These are phyloP conservation scores for Platichthys flesus DNA, from an alignment of 2,113 vertebrate genomes.

Conservation along the genomic window DNA sequence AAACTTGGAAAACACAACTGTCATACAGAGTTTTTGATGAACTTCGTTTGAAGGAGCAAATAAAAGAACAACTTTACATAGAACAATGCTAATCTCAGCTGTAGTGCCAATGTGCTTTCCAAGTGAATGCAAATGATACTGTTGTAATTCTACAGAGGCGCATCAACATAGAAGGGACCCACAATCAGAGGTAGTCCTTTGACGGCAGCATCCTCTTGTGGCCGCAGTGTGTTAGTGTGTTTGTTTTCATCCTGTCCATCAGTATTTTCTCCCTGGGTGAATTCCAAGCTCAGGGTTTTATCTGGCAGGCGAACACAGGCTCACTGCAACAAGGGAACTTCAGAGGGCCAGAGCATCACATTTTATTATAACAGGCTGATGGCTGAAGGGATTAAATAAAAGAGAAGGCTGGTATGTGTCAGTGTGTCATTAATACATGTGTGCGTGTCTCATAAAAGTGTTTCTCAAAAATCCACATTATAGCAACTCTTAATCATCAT, in stretches of 20 bases:
- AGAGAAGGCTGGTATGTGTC: not conserved
- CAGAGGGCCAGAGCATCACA: conserved; percentile 59
- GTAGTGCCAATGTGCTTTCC: no score
- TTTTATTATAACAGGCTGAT: conserved; percentile 34
- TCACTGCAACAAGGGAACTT: conserved; percentile 60
- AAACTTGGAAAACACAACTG: not conserved
- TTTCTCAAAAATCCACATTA: not conserved
- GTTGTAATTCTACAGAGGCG: not conserved
- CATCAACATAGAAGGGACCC: conserved; percentile 39
- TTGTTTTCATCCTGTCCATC: conserved; percentile 69
- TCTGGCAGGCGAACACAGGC: conserved; percentile 65
- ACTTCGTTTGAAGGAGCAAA: conserved; percentile 2
- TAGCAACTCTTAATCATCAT: conserved; percentile 24
- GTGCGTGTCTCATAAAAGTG: not conserved
- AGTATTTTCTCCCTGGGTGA: conserved; percentile 52
- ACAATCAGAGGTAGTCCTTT: conserved; percentile 45
- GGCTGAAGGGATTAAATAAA: conserved; percentile 52
- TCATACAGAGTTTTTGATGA: not conserved
- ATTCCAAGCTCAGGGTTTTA: conserved; percentile 63
- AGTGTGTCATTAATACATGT: not conserved
- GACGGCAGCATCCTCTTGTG: conserved; percentile 65
- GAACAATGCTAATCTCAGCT: no score
- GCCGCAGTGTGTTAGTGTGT: conserved; percentile 28
- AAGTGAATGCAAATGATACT: conserved; percentile 12
- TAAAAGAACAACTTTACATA: not conserved